A percentile compares a stretch with the other conserved stretches of the same genome.
phyloP scores from a whole-genome alignment of 2,888 invertebrate species.

The Mimas tiliae region DNA sequence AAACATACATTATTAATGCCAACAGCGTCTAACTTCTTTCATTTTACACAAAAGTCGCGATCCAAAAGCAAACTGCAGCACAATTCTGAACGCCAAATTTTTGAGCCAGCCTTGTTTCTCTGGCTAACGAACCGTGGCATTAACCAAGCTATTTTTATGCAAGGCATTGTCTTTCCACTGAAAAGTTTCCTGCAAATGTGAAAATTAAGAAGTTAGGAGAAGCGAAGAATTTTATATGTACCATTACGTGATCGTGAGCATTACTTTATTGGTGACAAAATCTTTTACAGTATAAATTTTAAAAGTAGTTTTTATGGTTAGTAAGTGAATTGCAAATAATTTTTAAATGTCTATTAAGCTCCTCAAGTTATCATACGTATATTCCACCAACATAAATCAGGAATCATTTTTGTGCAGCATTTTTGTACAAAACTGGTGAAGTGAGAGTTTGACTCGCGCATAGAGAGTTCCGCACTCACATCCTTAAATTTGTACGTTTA shows the following conservation, averaged over 20 bases:
- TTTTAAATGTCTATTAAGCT: too few relatives aligned
- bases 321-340: too few relatives aligned
- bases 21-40: neutral
- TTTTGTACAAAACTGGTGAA: too few relatives aligned
- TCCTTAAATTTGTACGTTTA: too few relatives aligned
- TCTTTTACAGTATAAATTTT: too few relatives aligned
- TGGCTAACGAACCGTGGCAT: slow-evolving; percentile 48
- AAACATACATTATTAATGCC: neutral
- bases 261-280: neutral
- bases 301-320: too few relatives aligned
- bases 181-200: slow-evolving; percentile 12
- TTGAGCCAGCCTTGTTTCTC: slow-evolving; percentile 43
- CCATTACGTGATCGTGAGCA: neutral
- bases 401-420: too few relatives aligned
- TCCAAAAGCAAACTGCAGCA: slow-evolving; percentile 39
- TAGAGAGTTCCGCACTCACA: too few relatives aligned
- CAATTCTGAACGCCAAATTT: slow-evolving; percentile 35
- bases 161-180: slow-evolving; percentile 21
- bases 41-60: neutral
- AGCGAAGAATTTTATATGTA: neutral
- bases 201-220: slow-evolving; percentile 23
- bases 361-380: too few relatives aligned
- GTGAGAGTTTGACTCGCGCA: too few relatives aligned
- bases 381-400: too few relatives aligned
- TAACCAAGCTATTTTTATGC: slow-evolving; percentile 28